Evolutionary conservation across 2,113 vertebrate species (phyloP).

Genomic region (Myanophis thanlyinensis): DNA sequence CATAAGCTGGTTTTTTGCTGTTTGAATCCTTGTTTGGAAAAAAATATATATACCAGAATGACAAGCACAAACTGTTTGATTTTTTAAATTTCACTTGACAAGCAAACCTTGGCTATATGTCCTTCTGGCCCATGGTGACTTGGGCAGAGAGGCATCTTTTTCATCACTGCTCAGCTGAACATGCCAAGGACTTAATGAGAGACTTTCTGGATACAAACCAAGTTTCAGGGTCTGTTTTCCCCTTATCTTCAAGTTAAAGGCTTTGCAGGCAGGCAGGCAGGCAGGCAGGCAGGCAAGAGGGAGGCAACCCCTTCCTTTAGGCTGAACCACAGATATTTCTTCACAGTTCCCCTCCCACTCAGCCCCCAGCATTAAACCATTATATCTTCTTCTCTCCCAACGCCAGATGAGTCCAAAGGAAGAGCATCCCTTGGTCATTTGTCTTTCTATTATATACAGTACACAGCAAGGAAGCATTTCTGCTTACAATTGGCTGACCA

Average conservation of each 20-base stretch:
- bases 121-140: neutral
- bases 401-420: neutral
- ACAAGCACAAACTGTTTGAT: neutral
- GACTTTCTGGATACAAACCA: neutral
- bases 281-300: neutral
- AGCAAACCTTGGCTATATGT: neutral
- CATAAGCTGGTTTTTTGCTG: neutral
- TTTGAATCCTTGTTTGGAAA: neutral
- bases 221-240: neutral
- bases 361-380: neutral
- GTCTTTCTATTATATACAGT: neutral
- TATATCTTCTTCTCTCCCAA: neutral
- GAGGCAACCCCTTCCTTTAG: neutral
- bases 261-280: neutral
- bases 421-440: neutral
- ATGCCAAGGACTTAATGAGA: neutral
- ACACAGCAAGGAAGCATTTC: constrained; percentile 23
- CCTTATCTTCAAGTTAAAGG: neutral
- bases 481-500: constrained; percentile 29
- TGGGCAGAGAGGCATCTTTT: neutral
- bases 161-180: neutral
- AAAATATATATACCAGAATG: neutral
- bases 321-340: neutral
- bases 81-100: neutral
- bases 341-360: neutral